phyloP scores from a whole-genome alignment of 1,140 invertebrate genomes.

The Cyphomyrmex costatus region DNA sequence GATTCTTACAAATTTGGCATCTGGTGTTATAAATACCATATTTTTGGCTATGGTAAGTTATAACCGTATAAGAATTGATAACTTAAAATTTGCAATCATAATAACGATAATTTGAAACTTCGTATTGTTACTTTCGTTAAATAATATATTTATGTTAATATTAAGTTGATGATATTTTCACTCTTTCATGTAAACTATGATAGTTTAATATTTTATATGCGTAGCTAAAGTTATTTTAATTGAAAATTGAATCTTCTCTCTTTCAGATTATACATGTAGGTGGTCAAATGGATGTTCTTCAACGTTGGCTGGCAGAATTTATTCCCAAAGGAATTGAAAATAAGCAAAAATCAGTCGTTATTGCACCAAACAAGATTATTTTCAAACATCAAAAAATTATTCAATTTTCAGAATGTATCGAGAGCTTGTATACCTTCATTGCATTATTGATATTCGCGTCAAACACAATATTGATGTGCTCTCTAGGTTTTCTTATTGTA shows the following conservation, averaged over 20 bases:
- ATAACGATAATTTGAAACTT: background rate
- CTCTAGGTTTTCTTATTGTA: conserved; percentile 24
- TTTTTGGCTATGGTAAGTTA: background rate
- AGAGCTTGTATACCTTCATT: background rate
- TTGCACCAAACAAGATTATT: background rate
- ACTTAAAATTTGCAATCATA: too few relatives aligned
- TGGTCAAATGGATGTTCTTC: too few relatives aligned
- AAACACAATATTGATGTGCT: too few relatives aligned
- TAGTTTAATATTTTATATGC: background rate
- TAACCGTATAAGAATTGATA: background rate
- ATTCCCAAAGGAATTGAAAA: too few relatives aligned
- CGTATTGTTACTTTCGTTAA: background rate
- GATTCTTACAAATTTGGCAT: too few relatives aligned
- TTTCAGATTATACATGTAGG: conserved; percentile 1
- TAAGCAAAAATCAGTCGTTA: too few relatives aligned
- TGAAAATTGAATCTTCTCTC: background rate
- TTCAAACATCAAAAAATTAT: conserved; percentile 33
- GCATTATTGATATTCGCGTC: background rate
- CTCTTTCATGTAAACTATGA: background rate
- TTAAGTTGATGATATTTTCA: too few relatives aligned
- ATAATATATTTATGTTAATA: too few relatives aligned
- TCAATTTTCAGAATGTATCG: conserved; percentile 6
- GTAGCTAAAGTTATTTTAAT: background rate
- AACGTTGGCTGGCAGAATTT: too few relatives aligned
- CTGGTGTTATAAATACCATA: too few relatives aligned